phyloP scores from a whole-genome alignment of 2,888 invertebrate genomes.

The Phoenoteleia sp. region DNA sequence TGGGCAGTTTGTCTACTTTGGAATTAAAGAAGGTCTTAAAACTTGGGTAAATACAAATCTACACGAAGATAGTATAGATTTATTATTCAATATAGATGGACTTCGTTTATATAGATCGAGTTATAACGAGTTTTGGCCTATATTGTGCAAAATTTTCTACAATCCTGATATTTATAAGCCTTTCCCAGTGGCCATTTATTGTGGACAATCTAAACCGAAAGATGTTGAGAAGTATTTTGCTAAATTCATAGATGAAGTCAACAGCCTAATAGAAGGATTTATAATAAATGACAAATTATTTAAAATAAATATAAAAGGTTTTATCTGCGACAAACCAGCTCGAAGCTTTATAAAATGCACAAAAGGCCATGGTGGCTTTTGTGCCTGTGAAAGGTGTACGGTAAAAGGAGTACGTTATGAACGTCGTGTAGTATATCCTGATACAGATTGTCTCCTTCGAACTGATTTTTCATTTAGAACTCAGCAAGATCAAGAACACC shows the following conservation, averaged over 20 bases:
- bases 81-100: constrained; percentile 66
- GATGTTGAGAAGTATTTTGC: constrained; percentile 49
- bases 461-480: no score
- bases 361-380: background rate
- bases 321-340: constrained; percentile 2
- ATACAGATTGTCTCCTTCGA: no score
- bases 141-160: constrained; percentile 62
- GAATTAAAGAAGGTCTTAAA: constrained; percentile 35
- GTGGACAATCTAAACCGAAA: constrained; percentile 69
- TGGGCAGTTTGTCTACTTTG: constrained; percentile 58
- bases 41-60: constrained; percentile 40
- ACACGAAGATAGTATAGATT: constrained; percentile 33
- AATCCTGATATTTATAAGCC: constrained; percentile 61
- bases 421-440: no score
- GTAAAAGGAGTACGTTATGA: background rate
- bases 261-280: constrained; percentile 11
- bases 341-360: background rate
- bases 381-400: background rate
- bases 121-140: constrained; percentile 61
- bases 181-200: constrained; percentile 69
- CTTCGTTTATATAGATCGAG: constrained; percentile 66
- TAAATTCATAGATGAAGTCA: constrained; percentile 67
- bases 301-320: constrained; percentile 1
- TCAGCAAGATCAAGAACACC: no score
- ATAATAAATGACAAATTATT: background rate